These are phyloP conservation scores for Bergia puertoricense DNA, from an alignment of 92 coral and sea anemone species.

Conservation along the genomic window DNA sequence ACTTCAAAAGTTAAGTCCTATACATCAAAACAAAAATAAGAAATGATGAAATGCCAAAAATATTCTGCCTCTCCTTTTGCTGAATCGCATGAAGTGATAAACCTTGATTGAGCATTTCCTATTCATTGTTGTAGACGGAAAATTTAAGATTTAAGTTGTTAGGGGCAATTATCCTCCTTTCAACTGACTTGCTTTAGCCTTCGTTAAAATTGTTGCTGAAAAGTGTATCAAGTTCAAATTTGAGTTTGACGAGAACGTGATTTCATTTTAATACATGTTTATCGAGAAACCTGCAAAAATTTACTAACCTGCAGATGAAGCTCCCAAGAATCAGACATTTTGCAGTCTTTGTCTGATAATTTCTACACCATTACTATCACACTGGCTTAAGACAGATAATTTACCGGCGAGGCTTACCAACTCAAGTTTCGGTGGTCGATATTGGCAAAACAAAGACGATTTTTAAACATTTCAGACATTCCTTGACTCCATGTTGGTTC, in stretches of 20 bases:
- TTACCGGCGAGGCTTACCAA: background rate
- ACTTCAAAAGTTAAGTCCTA: too few relatives aligned
- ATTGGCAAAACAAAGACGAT: background rate
- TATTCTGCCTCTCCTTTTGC: too few relatives aligned
- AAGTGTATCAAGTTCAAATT: background rate
- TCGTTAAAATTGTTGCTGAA: background rate
- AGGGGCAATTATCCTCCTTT: background rate
- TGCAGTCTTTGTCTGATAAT: background rate
- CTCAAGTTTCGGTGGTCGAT: background rate
- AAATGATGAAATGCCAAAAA: too few relatives aligned
- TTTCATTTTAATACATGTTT: background rate
- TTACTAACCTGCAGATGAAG: constrained; percentile 30
- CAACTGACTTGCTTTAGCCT: background rate
- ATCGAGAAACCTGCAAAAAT: background rate
- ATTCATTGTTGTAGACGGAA: too few relatives aligned
- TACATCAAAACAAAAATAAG: too few relatives aligned
- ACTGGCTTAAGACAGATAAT: background rate
- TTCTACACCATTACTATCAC: background rate
- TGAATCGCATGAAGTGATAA: too few relatives aligned
- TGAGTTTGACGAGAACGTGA: background rate
- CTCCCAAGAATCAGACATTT: constrained; percentile 30
- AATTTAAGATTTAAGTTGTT: too few relatives aligned
- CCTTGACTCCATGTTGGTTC: constrained; percentile 1
- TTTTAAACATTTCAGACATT: background rate
- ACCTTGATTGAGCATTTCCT: too few relatives aligned